Percentiles rank a stretch among this genome's conserved stretches.
These are phyloP conservation scores for Macrochelys suwanniensis DNA, from an alignment of 2,797 vertebrate species.

Conservation along the genomic window DNA sequence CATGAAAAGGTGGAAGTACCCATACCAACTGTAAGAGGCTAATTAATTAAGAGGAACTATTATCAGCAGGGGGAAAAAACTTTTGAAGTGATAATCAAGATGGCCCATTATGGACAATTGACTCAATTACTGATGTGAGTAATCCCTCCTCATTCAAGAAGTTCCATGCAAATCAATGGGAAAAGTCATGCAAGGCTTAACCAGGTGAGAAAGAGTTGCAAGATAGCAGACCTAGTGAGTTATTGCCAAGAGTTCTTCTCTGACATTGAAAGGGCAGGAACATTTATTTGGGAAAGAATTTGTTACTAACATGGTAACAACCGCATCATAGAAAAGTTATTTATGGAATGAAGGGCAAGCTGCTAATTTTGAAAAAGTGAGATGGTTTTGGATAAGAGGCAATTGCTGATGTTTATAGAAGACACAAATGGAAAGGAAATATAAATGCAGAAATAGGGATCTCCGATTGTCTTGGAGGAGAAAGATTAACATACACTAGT, in stretches of 20 bases:
- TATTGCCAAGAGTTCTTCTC: neutral
- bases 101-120: too few relatives aligned
- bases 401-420: neutral
- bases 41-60: too few relatives aligned
- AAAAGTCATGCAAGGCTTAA: neutral
- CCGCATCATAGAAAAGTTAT: neutral
- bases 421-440: neutral
- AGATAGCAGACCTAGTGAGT: neutral
- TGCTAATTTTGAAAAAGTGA: neutral
- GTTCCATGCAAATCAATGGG: neutral
- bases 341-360: accelerated
- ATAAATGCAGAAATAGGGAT: neutral
- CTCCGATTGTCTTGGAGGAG: neutral
- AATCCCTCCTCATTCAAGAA: accelerated
- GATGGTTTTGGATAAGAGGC: neutral
- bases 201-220: neutral
- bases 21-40: too few relatives aligned
- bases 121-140: accelerated
- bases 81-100: too few relatives aligned
- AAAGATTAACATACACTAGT: neutral
- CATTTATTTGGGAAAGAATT: neutral
- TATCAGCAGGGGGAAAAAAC: too few relatives aligned
- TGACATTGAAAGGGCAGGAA: neutral
- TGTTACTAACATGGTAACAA: accelerated
- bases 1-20: too few relatives aligned